Percentiles rank a stretch among this genome's conserved stretches.
Evolutionary conservation across 2,113 vertebrate species (phyloP).

Genomic region (Leptobrachium ailaonicum): DNA sequence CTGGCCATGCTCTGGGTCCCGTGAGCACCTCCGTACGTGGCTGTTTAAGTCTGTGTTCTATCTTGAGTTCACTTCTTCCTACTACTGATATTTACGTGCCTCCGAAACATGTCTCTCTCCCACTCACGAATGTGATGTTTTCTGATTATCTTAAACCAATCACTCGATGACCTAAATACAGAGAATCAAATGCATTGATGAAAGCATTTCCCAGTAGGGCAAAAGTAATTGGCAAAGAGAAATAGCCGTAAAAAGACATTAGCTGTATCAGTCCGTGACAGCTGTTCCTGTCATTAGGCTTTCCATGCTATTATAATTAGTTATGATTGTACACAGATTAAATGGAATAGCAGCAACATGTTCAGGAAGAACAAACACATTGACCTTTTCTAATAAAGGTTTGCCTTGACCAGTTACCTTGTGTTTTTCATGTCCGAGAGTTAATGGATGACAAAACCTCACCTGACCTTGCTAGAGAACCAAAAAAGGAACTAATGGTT

Average conservation of each 20-base stretch:
- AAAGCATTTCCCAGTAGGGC: slow-evolving; percentile 12
- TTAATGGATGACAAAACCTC: not conserved
- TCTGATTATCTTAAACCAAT: not conserved
- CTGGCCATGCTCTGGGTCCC: too few species aligned
- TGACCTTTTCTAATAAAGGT: not conserved
- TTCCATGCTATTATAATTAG: slow-evolving; percentile 18
- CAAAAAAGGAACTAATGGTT: not conserved
- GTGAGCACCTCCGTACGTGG: too few species aligned
- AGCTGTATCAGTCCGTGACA: not conserved
- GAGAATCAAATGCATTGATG: not conserved
- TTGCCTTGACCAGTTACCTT: not conserved
- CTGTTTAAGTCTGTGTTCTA: too few species aligned
- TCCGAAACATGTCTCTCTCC: too few species aligned
- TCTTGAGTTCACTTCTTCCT: too few species aligned
- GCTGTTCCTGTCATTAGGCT: slow-evolving; percentile 13
- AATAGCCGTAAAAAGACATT: not conserved
- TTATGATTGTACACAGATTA: not conserved
- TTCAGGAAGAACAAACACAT: not conserved
- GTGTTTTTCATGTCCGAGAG: not conserved
- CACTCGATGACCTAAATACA: not conserved
- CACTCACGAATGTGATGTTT: not conserved
- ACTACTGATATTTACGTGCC: too few species aligned
- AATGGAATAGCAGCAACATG: slow-evolving; percentile 19
- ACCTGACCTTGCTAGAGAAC: not conserved
- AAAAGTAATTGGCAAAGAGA: slow-evolving; percentile 1